These are phyloP conservation scores for Thecophora atra DNA, from an alignment of 2,888 invertebrate species.

Conservation along the genomic window DNA sequence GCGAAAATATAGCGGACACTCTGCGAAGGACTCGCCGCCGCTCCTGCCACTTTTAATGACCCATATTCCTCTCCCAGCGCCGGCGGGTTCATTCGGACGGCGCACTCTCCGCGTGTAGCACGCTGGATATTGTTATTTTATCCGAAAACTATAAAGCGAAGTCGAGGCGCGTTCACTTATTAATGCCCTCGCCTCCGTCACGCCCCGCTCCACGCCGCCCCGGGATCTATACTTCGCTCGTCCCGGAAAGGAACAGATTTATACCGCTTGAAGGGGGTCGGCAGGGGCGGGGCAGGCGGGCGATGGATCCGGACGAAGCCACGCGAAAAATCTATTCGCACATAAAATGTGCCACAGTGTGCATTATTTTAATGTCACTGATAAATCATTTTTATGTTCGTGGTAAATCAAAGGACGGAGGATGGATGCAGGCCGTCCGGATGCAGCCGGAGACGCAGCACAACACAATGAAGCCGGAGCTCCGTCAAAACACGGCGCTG, in stretches of 20 bases:
- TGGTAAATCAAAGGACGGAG: conserved; percentile 57
- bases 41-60: too few species aligned
- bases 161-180: conserved; percentile 16
- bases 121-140: conserved; percentile 27
- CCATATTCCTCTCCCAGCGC: too few species aligned
- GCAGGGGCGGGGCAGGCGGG: neutral
- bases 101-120: neutral
- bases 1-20: too few species aligned
- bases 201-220: neutral
- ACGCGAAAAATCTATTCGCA: conserved; percentile 65
- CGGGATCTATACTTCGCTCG: neutral
- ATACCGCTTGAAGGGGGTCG: conserved; percentile 19
- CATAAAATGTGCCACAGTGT: conserved; percentile 66
- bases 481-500: conserved; percentile 25
- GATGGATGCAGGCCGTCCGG: conserved; percentile 27
- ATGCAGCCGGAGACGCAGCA: conserved; percentile 34
- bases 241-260: conserved; percentile 21
- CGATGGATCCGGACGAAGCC: conserved; percentile 34
- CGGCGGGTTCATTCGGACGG: too few species aligned
- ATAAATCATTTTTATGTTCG: conserved; percentile 62
- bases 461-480: neutral
- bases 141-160: conserved; percentile 32
- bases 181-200: neutral
- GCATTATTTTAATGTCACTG: conserved; percentile 62
- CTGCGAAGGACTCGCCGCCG: too few species aligned